Percentiles rank a stretch among this genome's conserved stretches.
These are phyloP conservation scores for Crax fasciolata DNA, from an alignment of 2,797 vertebrate species.

Conservation along the genomic window DNA sequence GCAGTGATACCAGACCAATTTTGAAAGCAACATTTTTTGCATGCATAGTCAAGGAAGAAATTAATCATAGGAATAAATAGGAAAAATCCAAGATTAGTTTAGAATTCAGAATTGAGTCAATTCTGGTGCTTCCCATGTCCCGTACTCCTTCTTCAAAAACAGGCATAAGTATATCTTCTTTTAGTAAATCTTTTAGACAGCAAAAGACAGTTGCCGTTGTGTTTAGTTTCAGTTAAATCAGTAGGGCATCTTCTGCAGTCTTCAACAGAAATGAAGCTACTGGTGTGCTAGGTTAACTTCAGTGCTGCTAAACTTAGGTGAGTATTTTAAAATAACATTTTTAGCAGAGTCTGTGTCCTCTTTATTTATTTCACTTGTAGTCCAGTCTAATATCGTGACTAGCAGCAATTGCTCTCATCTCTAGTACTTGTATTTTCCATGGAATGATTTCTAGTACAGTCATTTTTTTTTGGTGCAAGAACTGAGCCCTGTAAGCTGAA, in stretches of 20 bases:
- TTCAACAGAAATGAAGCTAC: not conserved
- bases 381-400: not conserved
- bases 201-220: not conserved
- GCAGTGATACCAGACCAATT: not conserved
- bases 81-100: not conserved
- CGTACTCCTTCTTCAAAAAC: not conserved
- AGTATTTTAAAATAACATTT: not conserved
- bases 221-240: not conserved
- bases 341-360: not conserved
- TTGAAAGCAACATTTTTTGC: not conserved
- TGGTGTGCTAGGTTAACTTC: not conserved
- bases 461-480: not conserved
- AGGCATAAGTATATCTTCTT: not conserved
- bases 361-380: not conserved
- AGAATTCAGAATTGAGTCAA: not conserved
- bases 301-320: not conserved
- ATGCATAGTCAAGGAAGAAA: not conserved
- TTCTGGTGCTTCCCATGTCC: not conserved
- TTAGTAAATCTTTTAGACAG: not conserved
- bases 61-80: not conserved
- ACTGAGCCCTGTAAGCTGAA: not conserved
- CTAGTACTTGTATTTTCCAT: not conserved
- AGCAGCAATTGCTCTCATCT: not conserved
- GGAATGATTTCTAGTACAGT: not conserved
- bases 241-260: not conserved